phyloP scores from a whole-genome alignment of 2,113 vertebrate genomes.

The Falcunculus frontatus region DNA sequence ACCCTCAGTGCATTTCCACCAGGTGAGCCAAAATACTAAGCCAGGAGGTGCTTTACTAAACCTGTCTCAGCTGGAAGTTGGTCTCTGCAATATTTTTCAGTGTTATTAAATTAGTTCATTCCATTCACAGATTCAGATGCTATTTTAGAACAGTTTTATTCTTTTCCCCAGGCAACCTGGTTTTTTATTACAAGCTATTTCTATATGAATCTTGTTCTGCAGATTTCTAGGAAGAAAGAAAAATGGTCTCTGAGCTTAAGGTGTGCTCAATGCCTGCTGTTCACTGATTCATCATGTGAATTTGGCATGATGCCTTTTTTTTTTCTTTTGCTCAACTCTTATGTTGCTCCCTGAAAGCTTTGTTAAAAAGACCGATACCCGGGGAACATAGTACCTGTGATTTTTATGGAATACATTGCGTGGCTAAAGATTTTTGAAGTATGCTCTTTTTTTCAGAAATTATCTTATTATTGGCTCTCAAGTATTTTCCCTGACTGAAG shows the following conservation, averaged over 20 bases:
- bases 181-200: constrained; percentile 2
- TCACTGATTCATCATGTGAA: not conserved
- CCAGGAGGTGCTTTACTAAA: constrained; percentile 2
- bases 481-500: not conserved
- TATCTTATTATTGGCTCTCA: not conserved
- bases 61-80: constrained; percentile 44
- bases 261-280: not conserved
- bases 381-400: not conserved
- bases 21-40: constrained; percentile 36
- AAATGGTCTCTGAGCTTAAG: not conserved
- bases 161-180: not conserved
- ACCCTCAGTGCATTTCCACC: not conserved
- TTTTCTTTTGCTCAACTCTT: not conserved
- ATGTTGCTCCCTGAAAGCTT: not conserved
- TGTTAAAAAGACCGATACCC: not conserved
- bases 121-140: constrained; percentile 2
- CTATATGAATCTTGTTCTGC: not conserved
- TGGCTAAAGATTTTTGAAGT: not conserved
- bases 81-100: constrained; percentile 24
- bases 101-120: constrained; percentile 38
- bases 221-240: not conserved
- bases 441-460: not conserved
- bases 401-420: not conserved
- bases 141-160: constrained; percentile 32
- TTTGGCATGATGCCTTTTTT: not conserved